These are phyloP conservation scores for Ostrea denselamellosa DNA, from an alignment of 1,140 invertebrate genomes.

Conservation along the genomic window DNA sequence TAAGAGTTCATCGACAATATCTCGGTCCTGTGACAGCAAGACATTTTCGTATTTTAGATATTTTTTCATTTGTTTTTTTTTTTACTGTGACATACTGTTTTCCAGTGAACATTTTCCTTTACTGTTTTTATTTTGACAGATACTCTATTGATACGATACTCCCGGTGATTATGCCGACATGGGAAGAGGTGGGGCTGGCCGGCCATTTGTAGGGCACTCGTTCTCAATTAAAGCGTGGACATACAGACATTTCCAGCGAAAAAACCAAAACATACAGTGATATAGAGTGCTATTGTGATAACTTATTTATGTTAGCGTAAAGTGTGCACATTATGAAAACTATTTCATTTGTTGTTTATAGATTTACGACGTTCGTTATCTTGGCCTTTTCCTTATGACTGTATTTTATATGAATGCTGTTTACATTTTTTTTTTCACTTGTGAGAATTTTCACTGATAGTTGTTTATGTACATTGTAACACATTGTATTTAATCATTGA, in stretches of 20 bases:
- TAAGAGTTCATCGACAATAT: no score
- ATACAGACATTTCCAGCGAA: not conserved
- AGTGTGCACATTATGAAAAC: no score
- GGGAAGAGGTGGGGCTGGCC: not conserved
- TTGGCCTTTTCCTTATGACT: no score
- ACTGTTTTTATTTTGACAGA: not conserved
- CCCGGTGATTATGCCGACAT: not conserved
- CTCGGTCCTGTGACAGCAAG: not conserved
- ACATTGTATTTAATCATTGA: no score
- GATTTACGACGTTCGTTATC: no score
- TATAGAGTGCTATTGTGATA: not conserved
- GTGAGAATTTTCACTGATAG: no score
- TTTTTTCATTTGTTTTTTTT: not conserved
- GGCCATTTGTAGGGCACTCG: not conserved
- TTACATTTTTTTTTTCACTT: no score
- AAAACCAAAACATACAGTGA: not conserved
- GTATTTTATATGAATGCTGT: no score
- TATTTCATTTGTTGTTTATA: no score
- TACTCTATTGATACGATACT: not conserved
- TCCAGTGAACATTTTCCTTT: not conserved
- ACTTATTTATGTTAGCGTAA: not conserved
- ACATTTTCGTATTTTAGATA: not conserved
- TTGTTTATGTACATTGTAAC: no score
- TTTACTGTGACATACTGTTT: not conserved
- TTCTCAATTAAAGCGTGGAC: not conserved